These are phyloP conservation scores for Gouania willdenowi DNA, from an alignment of 2,797 vertebrate species.

Conservation along the genomic window DNA sequence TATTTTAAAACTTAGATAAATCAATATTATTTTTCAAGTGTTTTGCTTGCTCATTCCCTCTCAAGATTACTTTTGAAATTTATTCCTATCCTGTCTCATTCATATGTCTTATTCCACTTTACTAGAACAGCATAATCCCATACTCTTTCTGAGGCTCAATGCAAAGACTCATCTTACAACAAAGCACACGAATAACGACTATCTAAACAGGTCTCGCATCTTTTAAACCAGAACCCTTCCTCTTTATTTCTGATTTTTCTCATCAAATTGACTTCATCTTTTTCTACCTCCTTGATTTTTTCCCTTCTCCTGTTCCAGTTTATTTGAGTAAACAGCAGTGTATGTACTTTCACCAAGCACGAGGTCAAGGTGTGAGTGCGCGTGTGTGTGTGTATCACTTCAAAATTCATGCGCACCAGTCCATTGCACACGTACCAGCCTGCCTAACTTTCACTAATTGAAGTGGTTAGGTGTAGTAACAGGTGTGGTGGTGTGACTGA, in stretches of 20 bases:
- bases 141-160: slow-evolving; percentile 1
- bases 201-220: slow-evolving; percentile 30
- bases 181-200: slow-evolving; percentile 29
- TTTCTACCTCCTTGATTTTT: slow-evolving; percentile 28
- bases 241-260: slow-evolving; percentile 43
- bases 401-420: too few relatives aligned
- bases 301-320: slow-evolving; percentile 47
- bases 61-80: slow-evolving; percentile 20
- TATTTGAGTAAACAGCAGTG: slow-evolving; percentile 26
- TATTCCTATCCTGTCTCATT: background rate
- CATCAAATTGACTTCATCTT: slow-evolving; percentile 51
- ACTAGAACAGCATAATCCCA: slow-evolving; percentile 25
- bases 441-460: too few relatives aligned
- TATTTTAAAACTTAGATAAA: slow-evolving; percentile 14
- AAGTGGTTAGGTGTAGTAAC: too few relatives aligned
- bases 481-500: too few relatives aligned
- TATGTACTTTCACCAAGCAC: slow-evolving; percentile 49
- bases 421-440: too few relatives aligned
- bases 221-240: slow-evolving; percentile 6
- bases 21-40: slow-evolving; percentile 6
- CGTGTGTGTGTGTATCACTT: slow-evolving; percentile 2
- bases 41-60: background rate
- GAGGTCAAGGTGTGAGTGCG: slow-evolving; percentile 27
- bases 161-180: slow-evolving; percentile 33
- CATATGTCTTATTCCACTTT: slow-evolving; percentile 12